Percentiles rank a stretch among this genome's conserved stretches.
Conservation (phyloP, 2,113 vertebrate species). For the Ammodytes dubius region DNA sequence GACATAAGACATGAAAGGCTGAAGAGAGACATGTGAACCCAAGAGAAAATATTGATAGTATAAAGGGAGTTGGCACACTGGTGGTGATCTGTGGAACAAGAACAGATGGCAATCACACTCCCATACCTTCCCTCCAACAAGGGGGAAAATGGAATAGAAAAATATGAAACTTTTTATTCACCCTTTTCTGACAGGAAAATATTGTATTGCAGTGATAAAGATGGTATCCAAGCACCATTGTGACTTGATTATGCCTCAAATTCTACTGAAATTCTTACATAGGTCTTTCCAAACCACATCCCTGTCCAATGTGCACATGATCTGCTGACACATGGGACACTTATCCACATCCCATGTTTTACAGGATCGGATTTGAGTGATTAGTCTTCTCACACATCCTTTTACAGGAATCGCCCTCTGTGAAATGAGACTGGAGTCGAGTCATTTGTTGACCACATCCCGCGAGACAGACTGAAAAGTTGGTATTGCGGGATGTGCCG, state of each 20-base stretch:
- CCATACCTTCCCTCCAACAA: background rate
- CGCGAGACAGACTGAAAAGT: conserved; percentile 52
- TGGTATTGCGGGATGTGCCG: conserved; percentile 38
- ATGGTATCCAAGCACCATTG: conserved; percentile 58
- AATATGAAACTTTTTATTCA: conserved; percentile 47
- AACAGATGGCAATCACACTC: conserved; percentile 56
- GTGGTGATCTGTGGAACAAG: conserved; percentile 51
- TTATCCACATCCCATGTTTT: conserved; percentile 63
- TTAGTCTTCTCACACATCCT: conserved; percentile 69
- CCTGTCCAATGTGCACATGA: conserved; percentile 57
- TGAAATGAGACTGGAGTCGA: conserved; percentile 52
- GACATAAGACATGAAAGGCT: conserved; percentile 52
- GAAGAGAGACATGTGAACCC: conserved; percentile 58
- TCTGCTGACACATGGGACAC: conserved; percentile 57
- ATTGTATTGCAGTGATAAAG: conserved; percentile 65
- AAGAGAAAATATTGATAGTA: conserved; percentile 63
- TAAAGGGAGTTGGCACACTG: conserved; percentile 49
- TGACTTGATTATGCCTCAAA: conserved; percentile 49
- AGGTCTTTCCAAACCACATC: conserved; percentile 68
- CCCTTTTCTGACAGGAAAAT: conserved; percentile 59
- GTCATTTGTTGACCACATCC: conserved; percentile 73
- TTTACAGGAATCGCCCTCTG: conserved; percentile 64
- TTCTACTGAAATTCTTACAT: conserved; percentile 54
- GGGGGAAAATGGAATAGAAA: conserved; percentile 31
- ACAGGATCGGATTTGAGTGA: conserved; percentile 66